phyloP scores from a whole-genome alignment of 2,888 invertebrate species.

The Drymonia ruficornis region DNA sequence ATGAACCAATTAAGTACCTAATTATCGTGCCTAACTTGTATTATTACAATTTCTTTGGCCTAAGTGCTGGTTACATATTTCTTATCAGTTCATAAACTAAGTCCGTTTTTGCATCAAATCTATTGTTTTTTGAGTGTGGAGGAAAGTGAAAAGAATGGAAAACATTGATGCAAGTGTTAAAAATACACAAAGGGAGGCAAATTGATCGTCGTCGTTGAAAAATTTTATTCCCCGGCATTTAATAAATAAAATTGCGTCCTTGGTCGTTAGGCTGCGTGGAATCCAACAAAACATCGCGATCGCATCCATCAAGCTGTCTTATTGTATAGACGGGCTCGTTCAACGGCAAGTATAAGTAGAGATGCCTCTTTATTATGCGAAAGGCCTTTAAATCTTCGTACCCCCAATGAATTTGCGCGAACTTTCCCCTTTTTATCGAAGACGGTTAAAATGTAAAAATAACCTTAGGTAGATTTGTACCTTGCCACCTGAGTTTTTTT shows the following conservation, averaged over 20 bases:
- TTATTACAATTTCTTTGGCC: too few relatives aligned
- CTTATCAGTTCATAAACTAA: too few relatives aligned
- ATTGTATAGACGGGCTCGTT: slow-evolving; percentile 67
- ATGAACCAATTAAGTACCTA: too few relatives aligned
- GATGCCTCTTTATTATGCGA: slow-evolving; percentile 60
- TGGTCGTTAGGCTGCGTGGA: slow-evolving; percentile 57
- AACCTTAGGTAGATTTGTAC: not conserved
- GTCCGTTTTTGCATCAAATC: too few relatives aligned
- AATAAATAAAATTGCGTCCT: slow-evolving; percentile 59
- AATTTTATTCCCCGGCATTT: slow-evolving; percentile 43
- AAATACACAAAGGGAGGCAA: slow-evolving; percentile 6
- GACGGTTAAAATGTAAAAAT: not conserved
- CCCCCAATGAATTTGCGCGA: slow-evolving; percentile 51
- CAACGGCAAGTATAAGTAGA: slow-evolving; percentile 48
- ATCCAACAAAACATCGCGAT: slow-evolving; percentile 67
- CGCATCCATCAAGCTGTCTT: slow-evolving; percentile 76
- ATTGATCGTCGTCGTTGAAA: slow-evolving; percentile 22
- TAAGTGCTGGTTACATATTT: too few relatives aligned
- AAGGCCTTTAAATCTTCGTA: slow-evolving; percentile 58
- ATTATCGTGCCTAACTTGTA: too few relatives aligned
- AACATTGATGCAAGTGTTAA: not conserved
- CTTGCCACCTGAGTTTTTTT: not conserved
- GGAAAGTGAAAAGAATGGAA: not conserved
- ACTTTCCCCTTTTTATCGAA: slow-evolving; percentile 32
- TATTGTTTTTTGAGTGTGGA: too few relatives aligned